Percentiles rank a stretch among this genome's conserved stretches.
phyloP scores from a whole-genome alignment of 2,888 invertebrate genomes.

The Mesorhabditis sp. region DNA sequence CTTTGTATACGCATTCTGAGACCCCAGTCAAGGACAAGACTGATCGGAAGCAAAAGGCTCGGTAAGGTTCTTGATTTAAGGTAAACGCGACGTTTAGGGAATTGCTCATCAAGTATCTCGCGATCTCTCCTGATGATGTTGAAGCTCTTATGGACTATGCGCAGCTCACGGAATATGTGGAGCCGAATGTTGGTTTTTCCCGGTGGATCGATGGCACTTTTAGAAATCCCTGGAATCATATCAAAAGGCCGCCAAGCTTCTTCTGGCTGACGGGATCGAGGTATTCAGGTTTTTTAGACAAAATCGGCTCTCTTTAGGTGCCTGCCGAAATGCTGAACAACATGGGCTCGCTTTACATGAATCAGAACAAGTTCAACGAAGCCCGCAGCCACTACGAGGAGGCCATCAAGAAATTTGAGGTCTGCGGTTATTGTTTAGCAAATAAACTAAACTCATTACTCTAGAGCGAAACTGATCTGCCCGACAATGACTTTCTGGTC shows the following conservation, averaged over 20 bases:
- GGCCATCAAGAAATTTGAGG: constrained; percentile 17
- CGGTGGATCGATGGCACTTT: constrained; percentile 6
- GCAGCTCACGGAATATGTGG: constrained; percentile 91
- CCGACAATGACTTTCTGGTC: constrained; percentile 14
- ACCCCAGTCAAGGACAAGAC: constrained; percentile 9
- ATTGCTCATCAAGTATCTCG: constrained; percentile 85
- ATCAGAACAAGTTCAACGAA: constrained; percentile 79
- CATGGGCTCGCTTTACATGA: constrained; percentile 82
- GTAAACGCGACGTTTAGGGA: constrained; percentile 63
- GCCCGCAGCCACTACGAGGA: constrained; percentile 66
- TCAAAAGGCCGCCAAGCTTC: constrained; percentile 83
- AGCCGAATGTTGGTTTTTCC: constrained; percentile 66
- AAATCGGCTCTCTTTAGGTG: constrained; percentile 74
- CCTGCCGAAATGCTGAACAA: constrained; percentile 97
- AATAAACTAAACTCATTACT: background rate
- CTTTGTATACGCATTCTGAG: constrained; percentile 75
- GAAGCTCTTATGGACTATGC: constrained; percentile 92
- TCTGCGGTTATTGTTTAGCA: constrained; percentile 11
- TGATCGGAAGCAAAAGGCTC: constrained; percentile 30
- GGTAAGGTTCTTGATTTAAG: background rate
- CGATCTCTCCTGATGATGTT: constrained; percentile 94
- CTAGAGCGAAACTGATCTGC: constrained; percentile 64
- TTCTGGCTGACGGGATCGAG: constrained; percentile 72
- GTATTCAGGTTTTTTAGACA: constrained; percentile 94
- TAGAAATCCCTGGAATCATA: constrained; percentile 84